Percentiles rank a stretch among this genome's conserved stretches.
Evolutionary conservation across 2,797 vertebrate genomes (phyloP).

Genomic region (Ispidina picta): DNA sequence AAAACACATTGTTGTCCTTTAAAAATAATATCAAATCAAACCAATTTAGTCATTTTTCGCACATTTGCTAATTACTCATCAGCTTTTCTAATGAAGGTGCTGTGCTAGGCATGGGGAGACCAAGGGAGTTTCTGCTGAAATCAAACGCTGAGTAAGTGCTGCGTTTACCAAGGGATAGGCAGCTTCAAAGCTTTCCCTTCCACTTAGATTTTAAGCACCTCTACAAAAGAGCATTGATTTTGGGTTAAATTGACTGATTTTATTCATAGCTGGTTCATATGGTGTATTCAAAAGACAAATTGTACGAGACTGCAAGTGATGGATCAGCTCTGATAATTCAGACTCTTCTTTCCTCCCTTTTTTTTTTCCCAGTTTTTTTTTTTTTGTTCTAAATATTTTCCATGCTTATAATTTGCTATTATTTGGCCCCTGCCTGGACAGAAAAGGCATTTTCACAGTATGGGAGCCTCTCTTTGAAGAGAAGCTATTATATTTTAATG

Average conservation of each 20-base stretch:
- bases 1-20: neutral
- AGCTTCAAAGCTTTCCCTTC: slow-evolving; percentile 74
- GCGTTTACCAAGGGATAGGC: slow-evolving; percentile 46
- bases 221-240: slow-evolving; percentile 75
- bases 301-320: slow-evolving; percentile 54
- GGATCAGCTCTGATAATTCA: slow-evolving; percentile 51
- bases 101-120: neutral
- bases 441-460: slow-evolving; percentile 63
- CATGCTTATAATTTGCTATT: slow-evolving; percentile 63
- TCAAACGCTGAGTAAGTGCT: slow-evolving; percentile 33
- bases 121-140: neutral
- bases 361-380: neutral
- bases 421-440: slow-evolving; percentile 61
- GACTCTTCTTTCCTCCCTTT: neutral
- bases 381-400: slow-evolving; percentile 62
- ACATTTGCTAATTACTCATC: slow-evolving; percentile 41
- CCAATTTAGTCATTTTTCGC: neutral
- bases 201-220: slow-evolving; percentile 74
- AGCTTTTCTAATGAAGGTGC: slow-evolving; percentile 20
- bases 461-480: slow-evolving; percentile 32
- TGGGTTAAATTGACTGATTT: slow-evolving; percentile 76
- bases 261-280: slow-evolving; percentile 69
- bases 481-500: slow-evolving; percentile 44
- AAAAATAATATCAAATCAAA: neutral
- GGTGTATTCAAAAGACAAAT: slow-evolving; percentile 69